Evolutionary conservation across 2,888 invertebrate species (phyloP).

Genomic region (Dugesia japonica): DNA sequence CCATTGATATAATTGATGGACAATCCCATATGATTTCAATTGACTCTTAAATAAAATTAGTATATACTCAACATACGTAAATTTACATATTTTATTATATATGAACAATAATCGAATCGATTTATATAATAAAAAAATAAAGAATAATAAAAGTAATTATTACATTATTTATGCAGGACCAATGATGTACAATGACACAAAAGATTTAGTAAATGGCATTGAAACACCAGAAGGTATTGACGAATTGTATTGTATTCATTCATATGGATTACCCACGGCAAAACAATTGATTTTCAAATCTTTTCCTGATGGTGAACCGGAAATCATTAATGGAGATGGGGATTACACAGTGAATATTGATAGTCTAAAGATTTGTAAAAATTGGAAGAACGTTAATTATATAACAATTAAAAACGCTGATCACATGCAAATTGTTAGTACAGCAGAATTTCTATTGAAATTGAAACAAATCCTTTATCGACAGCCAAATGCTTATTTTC

Average conservation of each 20-base stretch:
- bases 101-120: no score
- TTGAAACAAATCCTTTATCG: background rate
- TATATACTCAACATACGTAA: no score
- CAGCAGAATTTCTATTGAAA: background rate
- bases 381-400: slow-evolving; percentile 2
- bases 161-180: background rate
- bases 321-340: background rate
- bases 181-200: slow-evolving; percentile 20
- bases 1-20: no score
- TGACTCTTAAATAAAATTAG: no score
- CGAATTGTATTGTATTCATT: slow-evolving; percentile 22
- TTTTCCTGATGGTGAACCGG: background rate
- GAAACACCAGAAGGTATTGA: slow-evolving; percentile 20
- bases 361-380: slow-evolving; percentile 22
- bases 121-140: no score
- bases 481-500: background rate
- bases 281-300: background rate
- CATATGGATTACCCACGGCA: background rate
- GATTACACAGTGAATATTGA: background rate
- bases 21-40: no score
- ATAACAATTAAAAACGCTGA: background rate
- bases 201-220: background rate
- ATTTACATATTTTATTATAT: no score
- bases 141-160: no score
- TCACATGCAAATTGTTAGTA: background rate